A percentile compares a stretch with the other conserved stretches of the same genome.
Evolutionary conservation across 2,797 vertebrate genomes (phyloP).

Genomic region (Argentina silus): DNA sequence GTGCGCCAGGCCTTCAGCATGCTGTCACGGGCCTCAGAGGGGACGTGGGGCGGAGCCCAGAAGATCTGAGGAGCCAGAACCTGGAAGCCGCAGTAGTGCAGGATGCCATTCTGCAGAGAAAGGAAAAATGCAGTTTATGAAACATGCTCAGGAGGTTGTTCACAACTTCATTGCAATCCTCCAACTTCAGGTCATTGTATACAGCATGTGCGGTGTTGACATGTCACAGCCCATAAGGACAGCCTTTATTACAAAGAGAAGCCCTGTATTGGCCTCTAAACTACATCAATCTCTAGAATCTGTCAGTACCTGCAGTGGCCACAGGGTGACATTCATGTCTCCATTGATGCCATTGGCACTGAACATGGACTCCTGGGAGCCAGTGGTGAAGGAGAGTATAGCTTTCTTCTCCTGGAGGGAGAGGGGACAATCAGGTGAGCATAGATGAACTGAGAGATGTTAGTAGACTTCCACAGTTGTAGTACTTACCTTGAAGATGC

Average conservation of each 20-base stretch:
- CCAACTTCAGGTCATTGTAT: background rate
- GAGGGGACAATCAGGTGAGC: background rate
- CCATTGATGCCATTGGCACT: constrained; percentile 68
- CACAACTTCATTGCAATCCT: background rate
- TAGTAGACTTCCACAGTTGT: no score
- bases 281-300: background rate
- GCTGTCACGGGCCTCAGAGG: constrained; percentile 55
- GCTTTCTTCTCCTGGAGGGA: constrained; percentile 78
- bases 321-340: constrained; percentile 84
- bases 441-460: no score
- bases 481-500: constrained; percentile 80
- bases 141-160: background rate
- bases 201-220: no score
- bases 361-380: constrained; percentile 74
- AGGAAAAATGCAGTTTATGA: background rate
- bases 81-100: constrained; percentile 87
- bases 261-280: no score
- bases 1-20: constrained; percentile 78
- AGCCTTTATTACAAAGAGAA: no score
- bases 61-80: constrained; percentile 86
- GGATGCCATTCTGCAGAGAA: constrained; percentile 78
- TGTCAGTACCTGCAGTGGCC: constrained; percentile 85
- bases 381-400: constrained; percentile 86
- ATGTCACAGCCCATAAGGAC: no score
- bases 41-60: constrained; percentile 70